Base-by-base conservation (phyloP, 2,113 vertebrate species). In the Phrynocephalus versicolor region DNA sequence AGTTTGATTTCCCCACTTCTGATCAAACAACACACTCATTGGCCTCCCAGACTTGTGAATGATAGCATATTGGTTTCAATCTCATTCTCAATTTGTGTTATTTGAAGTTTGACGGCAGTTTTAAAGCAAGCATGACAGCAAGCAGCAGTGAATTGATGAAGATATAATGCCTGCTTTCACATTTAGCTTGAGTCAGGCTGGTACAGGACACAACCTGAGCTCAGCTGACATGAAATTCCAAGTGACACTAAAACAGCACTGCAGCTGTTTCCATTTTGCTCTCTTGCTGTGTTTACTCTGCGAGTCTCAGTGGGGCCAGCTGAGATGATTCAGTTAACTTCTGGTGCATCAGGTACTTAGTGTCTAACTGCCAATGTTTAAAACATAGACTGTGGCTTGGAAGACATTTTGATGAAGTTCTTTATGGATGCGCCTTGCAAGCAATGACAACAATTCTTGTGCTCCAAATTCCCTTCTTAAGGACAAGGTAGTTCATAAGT, bases 171-270 rank as follows among this genome's bases (percentile, higher is more conserved):
- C 6, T 71, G 23, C 65, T 79, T 70, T 41, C 65, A 79, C 37
- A 41, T 77, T 39, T 60, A 60, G n/a, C 76, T 21, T 41, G 65
- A 79, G 10, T 79, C 35, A 71, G 41, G 35, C n/a, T 79, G 75
- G 41, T 71, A 30, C 7, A 51, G 55, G 55, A 70, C 35, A 23
- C 64, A 55, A 57, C 2, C 62, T 21, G 55, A 78, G 51, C 30
- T 79, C 27, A 85, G 51, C 35, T 39, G 45, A 85, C 75, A 58
- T 57, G 45, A 27, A 60, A 79, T 60, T 25, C 64, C 55, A 15
- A 41, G 64, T 79, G 75, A 79, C 65, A 85, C 19, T 60, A 71
- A 85, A 85, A 85, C 18, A 79, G 67, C 27, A 33, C 76, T 71
- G 18, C 27, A 41, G 83, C 83, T 79, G 51, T 78, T 85, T 69